These are phyloP conservation scores for Megastigmus dorsalis DNA, from an alignment of 2,888 invertebrate genomes.

Conservation along the genomic window DNA sequence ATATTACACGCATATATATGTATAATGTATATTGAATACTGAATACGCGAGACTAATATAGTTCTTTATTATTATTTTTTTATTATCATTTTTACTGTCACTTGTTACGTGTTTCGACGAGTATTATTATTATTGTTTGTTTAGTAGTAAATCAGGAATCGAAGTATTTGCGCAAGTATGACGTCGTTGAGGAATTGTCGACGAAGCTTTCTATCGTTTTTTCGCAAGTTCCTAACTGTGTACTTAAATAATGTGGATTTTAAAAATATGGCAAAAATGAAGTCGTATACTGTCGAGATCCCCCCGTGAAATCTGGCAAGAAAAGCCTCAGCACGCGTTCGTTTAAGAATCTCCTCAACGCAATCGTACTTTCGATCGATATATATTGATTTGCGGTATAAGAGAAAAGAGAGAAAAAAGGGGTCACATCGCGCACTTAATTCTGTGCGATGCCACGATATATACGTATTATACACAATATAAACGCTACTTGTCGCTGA, in stretches of 20 bases:
- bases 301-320: no score
- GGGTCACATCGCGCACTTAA: slow-evolving; percentile 11
- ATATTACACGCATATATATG: slow-evolving; percentile 31
- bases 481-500: slow-evolving; percentile 53
- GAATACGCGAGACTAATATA: slow-evolving; percentile 31
- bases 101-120: slow-evolving; percentile 24
- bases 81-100: slow-evolving; percentile 33
- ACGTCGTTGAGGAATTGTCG: neutral
- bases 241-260: neutral
- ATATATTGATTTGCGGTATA: slow-evolving; percentile 44
- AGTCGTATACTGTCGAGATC: no score
- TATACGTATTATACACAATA: slow-evolving; percentile 48
- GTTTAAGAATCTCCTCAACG: slow-evolving; percentile 4
- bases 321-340: no score
- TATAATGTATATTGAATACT: slow-evolving; percentile 46
- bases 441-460: slow-evolving; percentile 17
- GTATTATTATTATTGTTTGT: slow-evolving; percentile 42
- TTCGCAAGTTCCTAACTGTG: slow-evolving; percentile 15
- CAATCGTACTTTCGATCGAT: slow-evolving; percentile 48
- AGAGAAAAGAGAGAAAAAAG: no score
- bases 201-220: neutral
- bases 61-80: slow-evolving; percentile 31
- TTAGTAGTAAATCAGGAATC: neutral
- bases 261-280: neutral
- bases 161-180: neutral